Percentiles rank a stretch among this genome's conserved stretches.
Conservation (phyloP, 2,888 invertebrate species). For the Nezara viridula region DNA sequence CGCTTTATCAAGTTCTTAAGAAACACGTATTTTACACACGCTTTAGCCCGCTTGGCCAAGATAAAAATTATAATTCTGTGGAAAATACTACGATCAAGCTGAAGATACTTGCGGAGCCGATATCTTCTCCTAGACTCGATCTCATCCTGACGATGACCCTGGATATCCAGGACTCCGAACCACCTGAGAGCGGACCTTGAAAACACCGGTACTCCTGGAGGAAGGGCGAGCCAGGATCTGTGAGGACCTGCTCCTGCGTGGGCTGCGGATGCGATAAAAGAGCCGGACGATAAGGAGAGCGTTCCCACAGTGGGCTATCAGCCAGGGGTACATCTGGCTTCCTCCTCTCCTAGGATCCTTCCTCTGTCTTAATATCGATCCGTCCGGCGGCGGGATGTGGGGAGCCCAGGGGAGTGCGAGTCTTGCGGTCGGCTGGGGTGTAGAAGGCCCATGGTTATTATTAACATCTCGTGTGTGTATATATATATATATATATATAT, state of each 20-base stretch:
- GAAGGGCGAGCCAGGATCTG: neutral
- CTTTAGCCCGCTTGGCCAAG: too few relatives aligned
- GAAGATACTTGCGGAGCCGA: too few relatives aligned
- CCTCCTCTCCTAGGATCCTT: neutral
- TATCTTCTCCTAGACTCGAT: too few relatives aligned
- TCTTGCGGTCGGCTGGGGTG: neutral
- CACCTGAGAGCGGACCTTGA: neutral
- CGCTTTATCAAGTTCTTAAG: too few relatives aligned
- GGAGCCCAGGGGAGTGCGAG: neutral
- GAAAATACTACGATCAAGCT: too few relatives aligned
- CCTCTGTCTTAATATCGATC: conserved; percentile 43
- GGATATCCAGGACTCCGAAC: neutral
- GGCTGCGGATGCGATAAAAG: conserved; percentile 18
- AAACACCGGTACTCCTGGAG: neutral
- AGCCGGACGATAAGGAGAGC: neutral
- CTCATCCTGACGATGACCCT: neutral
- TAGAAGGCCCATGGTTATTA: too few relatives aligned
- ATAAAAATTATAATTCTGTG: too few relatives aligned
- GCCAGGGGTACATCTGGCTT: conserved; percentile 21
- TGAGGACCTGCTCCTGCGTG: neutral
- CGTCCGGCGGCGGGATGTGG: neutral
- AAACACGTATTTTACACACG: too few relatives aligned
- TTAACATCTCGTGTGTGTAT: too few relatives aligned
- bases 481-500: too few relatives aligned
- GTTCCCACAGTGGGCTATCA: conserved; percentile 43